Conservation (phyloP, 2,888 invertebrate genomes). For the Synergus laeviventris region DNA sequence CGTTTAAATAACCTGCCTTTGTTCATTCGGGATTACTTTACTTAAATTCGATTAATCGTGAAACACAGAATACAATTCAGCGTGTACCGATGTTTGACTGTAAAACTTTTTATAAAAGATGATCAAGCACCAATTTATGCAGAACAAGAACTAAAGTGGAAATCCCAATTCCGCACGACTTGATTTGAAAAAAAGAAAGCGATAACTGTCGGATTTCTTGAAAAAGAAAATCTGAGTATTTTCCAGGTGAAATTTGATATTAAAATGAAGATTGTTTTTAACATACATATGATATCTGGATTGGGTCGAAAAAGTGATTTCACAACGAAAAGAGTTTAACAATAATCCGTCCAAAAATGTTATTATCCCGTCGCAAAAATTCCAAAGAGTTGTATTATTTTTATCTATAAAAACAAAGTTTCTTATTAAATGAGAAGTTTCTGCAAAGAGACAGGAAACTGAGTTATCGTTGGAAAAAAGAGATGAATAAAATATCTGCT, state of each 20-base stretch:
- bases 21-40: background rate
- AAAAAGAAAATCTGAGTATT: background rate
- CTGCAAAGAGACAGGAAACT: background rate
- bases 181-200: background rate
- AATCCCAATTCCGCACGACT: background rate
- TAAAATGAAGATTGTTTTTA: background rate
- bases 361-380: background rate
- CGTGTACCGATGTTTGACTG: background rate
- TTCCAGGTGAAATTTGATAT: background rate
- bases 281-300: background rate
- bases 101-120: background rate
- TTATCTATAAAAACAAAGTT: background rate
- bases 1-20: conserved; percentile 21
- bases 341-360: background rate
- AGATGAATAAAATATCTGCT: conserved; percentile 21
- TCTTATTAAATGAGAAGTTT: background rate
- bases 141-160: conserved; percentile 11
- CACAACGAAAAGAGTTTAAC: conserved; percentile 35
- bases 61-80: background rate
- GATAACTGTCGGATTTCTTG: background rate
- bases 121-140: background rate
- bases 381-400: no score
- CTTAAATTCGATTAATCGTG: conserved; percentile 10
- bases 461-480: background rate
- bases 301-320: background rate